Evolutionary conservation across 2,888 invertebrate genomes (phyloP).

Genomic region (Chironomus tentans): DNA sequence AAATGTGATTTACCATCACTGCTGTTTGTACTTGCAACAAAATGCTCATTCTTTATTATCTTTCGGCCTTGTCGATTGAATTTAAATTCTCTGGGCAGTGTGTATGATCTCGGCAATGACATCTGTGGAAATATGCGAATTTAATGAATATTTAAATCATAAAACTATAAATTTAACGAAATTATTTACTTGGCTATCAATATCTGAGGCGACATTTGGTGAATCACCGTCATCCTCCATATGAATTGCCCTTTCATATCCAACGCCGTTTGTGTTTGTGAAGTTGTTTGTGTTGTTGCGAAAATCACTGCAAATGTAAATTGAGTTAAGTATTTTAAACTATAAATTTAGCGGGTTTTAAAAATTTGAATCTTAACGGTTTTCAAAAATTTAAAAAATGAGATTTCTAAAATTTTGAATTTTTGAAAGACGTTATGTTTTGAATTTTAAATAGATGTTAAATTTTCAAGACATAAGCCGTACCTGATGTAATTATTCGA

Average conservation of each 20-base stretch:
- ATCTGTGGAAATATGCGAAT: slow-evolving; percentile 46
- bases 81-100: slow-evolving; percentile 75
- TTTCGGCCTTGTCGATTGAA: slow-evolving; percentile 57
- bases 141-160: no score
- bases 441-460: no score
- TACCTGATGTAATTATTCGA: background rate
- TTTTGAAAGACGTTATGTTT: no score
- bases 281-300: background rate
- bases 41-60: slow-evolving; percentile 54
- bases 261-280: background rate
- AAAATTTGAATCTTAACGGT: background rate
- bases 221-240: background rate
- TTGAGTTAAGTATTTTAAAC: background rate
- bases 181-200: slow-evolving; percentile 59
- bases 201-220: slow-evolving; percentile 49
- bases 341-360: background rate
- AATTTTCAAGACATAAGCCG: no score
- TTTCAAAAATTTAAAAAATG: no score
- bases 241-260: slow-evolving; percentile 5
- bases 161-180: no score
- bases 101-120: slow-evolving; percentile 75
- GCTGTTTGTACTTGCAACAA: slow-evolving; percentile 73
- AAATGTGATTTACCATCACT: slow-evolving; percentile 57
- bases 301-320: background rate
- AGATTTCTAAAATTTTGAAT: no score